phyloP scores from a whole-genome alignment of 2,797 vertebrate genomes.

The Eleutherodactylus coqui region DNA sequence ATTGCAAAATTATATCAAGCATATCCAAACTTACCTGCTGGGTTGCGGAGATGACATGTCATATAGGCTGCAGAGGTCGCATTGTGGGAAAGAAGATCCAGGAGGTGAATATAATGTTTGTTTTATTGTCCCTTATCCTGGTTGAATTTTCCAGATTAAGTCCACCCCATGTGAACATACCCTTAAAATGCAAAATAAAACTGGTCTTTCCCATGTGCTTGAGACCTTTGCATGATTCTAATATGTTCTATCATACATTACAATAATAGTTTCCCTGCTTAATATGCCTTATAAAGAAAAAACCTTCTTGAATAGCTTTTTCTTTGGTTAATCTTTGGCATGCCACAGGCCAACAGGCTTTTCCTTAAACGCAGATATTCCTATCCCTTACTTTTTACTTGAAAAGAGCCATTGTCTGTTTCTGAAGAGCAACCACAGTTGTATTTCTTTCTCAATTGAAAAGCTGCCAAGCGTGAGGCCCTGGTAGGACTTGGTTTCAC shows the following conservation, averaged over 20 bases:
- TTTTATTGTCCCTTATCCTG: too few relatives aligned
- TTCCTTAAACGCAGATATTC: slow-evolving; percentile 10
- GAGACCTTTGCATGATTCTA: neutral
- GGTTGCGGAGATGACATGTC: too few relatives aligned
- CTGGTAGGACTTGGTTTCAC: slow-evolving; percentile 3
- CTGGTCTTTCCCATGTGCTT: too few relatives aligned
- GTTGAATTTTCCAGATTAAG: too few relatives aligned
- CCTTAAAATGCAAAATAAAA: neutral
- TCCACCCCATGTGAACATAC: too few relatives aligned
- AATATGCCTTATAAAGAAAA: neutral
- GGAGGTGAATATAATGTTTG: too few relatives aligned
- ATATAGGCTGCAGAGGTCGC: too few relatives aligned
- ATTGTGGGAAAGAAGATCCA: too few relatives aligned
- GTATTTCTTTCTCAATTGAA: slow-evolving; percentile 24
- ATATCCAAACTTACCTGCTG: too few relatives aligned
- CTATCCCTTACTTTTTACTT: slow-evolving; percentile 16
- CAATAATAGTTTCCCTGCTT: neutral
- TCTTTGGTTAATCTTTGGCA: neutral
- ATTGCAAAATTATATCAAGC: too few relatives aligned
- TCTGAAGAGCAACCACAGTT: neutral
- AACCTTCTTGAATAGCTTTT: neutral
- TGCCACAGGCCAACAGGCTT: neutral
- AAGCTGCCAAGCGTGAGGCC: slow-evolving; percentile 14
- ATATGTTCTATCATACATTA: too few relatives aligned
- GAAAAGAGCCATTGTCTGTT: slow-evolving; percentile 30